A percentile compares a stretch with the other conserved stretches of the same genome.
phyloP scores from a whole-genome alignment of 1,140 invertebrate genomes.

The Eurosta solidaginis region DNA sequence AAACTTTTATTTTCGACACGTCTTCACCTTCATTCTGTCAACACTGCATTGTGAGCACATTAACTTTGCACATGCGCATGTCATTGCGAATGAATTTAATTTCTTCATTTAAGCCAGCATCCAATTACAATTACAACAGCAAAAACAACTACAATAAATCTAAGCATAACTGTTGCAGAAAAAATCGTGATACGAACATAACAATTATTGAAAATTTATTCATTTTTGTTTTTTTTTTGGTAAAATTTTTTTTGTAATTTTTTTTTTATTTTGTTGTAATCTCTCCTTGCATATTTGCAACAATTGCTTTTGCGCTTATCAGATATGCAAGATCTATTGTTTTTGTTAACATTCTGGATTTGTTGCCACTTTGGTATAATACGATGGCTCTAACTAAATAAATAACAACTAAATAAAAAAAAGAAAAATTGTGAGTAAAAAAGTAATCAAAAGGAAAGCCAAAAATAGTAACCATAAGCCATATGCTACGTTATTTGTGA shows the following conservation, averaged over 20 bases:
- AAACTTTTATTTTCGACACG: too few species aligned
- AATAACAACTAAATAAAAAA: not conserved
- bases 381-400: not conserved
- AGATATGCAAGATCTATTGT: constrained; percentile 16
- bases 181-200: constrained; percentile 8
- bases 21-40: not conserved
- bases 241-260: not conserved
- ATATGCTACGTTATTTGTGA: not conserved
- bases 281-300: not conserved
- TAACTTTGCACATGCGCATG: not conserved
- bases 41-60: not conserved
- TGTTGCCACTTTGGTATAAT: not conserved
- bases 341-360: not conserved
- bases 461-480: not conserved
- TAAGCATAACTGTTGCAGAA: not conserved
- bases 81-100: not conserved
- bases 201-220: not conserved
- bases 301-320: constrained; percentile 1
- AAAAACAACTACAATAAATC: not conserved
- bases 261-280: not conserved
- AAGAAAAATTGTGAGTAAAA: not conserved
- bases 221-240: not conserved
- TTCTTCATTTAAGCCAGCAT: not conserved
- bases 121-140: not conserved
- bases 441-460: not conserved